Conservation (phyloP, 2,113 vertebrate species). For the Jaculus jaculus region DNA sequence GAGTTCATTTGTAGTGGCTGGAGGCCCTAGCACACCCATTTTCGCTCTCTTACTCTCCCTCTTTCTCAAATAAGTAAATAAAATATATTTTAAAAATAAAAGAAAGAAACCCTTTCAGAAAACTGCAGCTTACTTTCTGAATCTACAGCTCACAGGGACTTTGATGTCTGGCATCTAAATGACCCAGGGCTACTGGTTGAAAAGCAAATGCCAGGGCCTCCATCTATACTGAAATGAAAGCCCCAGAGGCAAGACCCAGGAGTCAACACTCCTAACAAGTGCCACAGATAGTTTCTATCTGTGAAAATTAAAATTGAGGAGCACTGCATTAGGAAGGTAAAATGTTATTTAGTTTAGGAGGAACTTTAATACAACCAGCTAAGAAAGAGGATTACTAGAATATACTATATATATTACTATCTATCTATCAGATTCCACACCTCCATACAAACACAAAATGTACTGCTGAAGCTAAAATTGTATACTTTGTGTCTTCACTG, state of each 20-base stretch:
- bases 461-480: neutral
- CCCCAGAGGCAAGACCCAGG: neutral
- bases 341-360: neutral
- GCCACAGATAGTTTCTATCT: neutral
- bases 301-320: constrained; percentile 1
- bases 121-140: neutral
- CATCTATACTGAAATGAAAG: neutral
- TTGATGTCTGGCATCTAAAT: neutral
- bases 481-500: neutral
- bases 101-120: neutral
- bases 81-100: too few species aligned
- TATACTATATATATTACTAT: too few species aligned
- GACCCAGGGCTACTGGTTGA: neutral
- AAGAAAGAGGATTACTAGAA: neutral
- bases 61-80: too few species aligned
- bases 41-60: too few species aligned
- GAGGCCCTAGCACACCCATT: too few species aligned
- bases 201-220: neutral
- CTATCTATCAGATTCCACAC: neutral
- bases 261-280: neutral
- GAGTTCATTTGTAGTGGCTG: too few species aligned
- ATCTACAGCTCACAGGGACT: neutral
- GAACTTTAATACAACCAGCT: neutral
- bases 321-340: neutral
- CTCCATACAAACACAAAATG: constrained; percentile 47